Base-by-base conservation (phyloP, 2,888 invertebrate species). In the Heliconius charithonia region DNA sequence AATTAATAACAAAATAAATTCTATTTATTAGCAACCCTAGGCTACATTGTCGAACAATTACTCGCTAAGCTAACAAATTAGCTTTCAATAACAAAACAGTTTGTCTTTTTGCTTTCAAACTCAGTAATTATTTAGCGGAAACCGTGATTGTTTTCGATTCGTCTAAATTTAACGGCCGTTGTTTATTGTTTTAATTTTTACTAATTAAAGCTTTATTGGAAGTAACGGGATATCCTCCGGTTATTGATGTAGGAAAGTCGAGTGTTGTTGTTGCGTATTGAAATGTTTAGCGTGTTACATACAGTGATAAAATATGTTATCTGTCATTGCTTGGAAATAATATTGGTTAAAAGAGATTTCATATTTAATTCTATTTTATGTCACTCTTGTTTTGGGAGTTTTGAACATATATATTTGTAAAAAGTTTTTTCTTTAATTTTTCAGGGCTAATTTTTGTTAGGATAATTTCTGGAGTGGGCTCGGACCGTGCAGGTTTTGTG, bases 1-100 rank as follows among this genome's bases (percentile, higher is more conserved):
- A 37, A 37, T 37, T 9, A 37, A 37, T 37, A 37, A 37, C 32
- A 37, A 37, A 63, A 22, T 71, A 77, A 72, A 37, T 32, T 13
- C 9, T 1, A 19, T 22, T 22, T 3, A 4, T 16, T 25, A 76
- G 1, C 82, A 83, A 76, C 93, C 93, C 93, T 93, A 88, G 69
- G 77, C 80, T 86, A 92, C 93, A 91, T 88, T 91, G 93, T 93
- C 88, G 87, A 84, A 84, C 89, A 91, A 93, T 93, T 91, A 91
- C 89, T 85, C 86, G 87, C 87, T 89, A 90, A 89, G 90, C 90
- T 88, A 92, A 92, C 93, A 92, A 92, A 92, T 93, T 89, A 87
- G 87, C 87, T 83, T 83, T 82, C 82, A 85, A 85, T 85, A 87
- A 87, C 87, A 87, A 87, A 88, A 87, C 88, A 88, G 87, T 86